These are phyloP conservation scores for Hiodon tergisus DNA, from an alignment of 2,113 vertebrate genomes.

Conservation along the genomic window DNA sequence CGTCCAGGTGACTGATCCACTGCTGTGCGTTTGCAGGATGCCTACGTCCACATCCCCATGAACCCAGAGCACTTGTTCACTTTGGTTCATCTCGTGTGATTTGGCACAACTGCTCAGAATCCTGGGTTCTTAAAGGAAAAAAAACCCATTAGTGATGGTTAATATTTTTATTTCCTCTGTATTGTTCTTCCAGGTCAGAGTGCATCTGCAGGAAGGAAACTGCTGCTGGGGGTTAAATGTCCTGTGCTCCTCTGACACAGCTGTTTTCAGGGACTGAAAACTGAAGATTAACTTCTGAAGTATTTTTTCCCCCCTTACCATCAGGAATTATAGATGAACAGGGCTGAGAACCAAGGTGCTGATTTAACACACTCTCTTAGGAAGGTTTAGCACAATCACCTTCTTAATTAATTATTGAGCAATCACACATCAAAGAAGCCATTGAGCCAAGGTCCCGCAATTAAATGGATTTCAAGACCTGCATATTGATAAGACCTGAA, in stretches of 20 bases:
- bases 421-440: constrained; percentile 27
- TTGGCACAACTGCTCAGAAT: too few relatives aligned
- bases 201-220: neutral
- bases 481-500: constrained; percentile 34
- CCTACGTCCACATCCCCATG: too few relatives aligned
- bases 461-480: constrained; percentile 31
- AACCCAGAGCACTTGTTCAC: too few relatives aligned
- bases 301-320: constrained; percentile 18
- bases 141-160: too few relatives aligned
- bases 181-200: neutral
- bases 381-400: constrained; percentile 28
- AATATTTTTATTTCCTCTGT: too few relatives aligned
- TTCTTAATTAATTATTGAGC: constrained; percentile 45
- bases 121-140: too few relatives aligned
- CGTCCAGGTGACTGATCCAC: too few relatives aligned
- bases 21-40: too few relatives aligned
- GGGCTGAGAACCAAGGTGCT: constrained; percentile 8
- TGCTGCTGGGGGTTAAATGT: too few relatives aligned
- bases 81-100: too few relatives aligned
- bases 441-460: constrained; percentile 16
- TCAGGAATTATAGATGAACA: constrained; percentile 28
- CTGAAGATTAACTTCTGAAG: neutral
- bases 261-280: neutral
- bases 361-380: constrained; percentile 36
- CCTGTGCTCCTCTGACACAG: too few relatives aligned